phyloP scores from a whole-genome alignment of 1,140 invertebrate genomes.

The Drosophila mojavensis region DNA sequence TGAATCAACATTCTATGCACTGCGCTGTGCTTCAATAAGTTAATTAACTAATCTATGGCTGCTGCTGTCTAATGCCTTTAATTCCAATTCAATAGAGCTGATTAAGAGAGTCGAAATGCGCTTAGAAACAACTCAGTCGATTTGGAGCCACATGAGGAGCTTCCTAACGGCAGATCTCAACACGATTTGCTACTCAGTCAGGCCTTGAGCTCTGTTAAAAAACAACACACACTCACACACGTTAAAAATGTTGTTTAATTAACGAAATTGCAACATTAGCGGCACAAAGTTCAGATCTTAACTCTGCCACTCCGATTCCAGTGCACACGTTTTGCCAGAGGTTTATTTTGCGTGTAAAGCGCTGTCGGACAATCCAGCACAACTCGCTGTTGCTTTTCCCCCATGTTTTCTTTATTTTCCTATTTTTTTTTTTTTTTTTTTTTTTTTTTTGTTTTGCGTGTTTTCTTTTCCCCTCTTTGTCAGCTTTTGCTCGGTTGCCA shows the following conservation, averaged over 20 bases:
- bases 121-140: neutral
- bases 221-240: no score
- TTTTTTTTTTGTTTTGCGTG: neutral
- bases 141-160: neutral
- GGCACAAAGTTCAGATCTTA: slow-evolving; percentile 35
- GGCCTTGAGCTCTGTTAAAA: slow-evolving; percentile 44
- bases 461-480: neutral
- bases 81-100: no score
- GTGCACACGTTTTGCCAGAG: neutral
- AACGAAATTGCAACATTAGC: slow-evolving; percentile 58
- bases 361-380: slow-evolving; percentile 17
- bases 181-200: slow-evolving; percentile 47
- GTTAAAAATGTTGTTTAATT: slow-evolving; percentile 50
- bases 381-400: neutral
- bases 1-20: no score
- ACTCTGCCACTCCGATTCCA: neutral
- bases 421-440: neutral
- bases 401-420: slow-evolving; percentile 30
- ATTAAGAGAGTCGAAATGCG: no score
- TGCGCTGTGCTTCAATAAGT: no score
- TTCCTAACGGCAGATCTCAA: slow-evolving; percentile 9
- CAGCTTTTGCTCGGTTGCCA: slow-evolving; percentile 15
- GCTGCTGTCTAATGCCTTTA: no score
- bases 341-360: slow-evolving; percentile 15
- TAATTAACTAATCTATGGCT: no score